Percentiles rank a stretch among this genome's conserved stretches.
These are phyloP conservation scores for Eupristina koningsbergeri DNA, from an alignment of 1,140 invertebrate genomes.

Conservation along the genomic window DNA sequence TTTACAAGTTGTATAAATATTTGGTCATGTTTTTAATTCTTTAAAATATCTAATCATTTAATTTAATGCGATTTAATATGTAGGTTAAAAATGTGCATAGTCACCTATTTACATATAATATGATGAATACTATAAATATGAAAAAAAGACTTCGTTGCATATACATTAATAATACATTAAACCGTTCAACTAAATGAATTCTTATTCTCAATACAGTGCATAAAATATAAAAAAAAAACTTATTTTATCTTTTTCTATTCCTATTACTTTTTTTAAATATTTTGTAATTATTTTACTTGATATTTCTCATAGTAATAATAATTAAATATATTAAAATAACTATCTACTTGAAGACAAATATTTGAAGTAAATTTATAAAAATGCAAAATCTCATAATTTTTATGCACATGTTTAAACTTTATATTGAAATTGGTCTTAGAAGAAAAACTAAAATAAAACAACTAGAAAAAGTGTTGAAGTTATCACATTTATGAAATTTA, in stretches of 20 bases:
- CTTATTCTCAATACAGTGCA: background rate
- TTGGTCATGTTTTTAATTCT: too few species aligned
- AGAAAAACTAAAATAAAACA: background rate
- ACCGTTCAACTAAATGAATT: background rate
- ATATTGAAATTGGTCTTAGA: conserved; percentile 47
- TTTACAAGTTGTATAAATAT: too few species aligned
- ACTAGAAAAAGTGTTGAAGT: conserved; percentile 28
- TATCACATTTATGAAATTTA: background rate
- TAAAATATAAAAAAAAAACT: background rate
- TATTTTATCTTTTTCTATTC: background rate
- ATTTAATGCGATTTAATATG: too few species aligned
- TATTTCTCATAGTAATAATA: too few species aligned
- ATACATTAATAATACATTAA: too few species aligned
- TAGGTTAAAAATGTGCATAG: too few species aligned
- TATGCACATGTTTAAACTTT: background rate
- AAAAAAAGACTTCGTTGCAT: too few species aligned
- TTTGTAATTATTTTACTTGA: too few species aligned
- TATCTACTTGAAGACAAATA: conserved; percentile 18
- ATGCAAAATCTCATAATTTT: background rate
- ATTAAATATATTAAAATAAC: too few species aligned
- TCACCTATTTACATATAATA: too few species aligned
- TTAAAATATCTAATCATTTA: too few species aligned
- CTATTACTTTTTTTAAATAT: background rate
- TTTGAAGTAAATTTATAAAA: conserved; percentile 41
- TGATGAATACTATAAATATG: too few species aligned